phyloP scores from a whole-genome alignment of 2,113 vertebrate genomes.

The Bostrychus sinensis region DNA sequence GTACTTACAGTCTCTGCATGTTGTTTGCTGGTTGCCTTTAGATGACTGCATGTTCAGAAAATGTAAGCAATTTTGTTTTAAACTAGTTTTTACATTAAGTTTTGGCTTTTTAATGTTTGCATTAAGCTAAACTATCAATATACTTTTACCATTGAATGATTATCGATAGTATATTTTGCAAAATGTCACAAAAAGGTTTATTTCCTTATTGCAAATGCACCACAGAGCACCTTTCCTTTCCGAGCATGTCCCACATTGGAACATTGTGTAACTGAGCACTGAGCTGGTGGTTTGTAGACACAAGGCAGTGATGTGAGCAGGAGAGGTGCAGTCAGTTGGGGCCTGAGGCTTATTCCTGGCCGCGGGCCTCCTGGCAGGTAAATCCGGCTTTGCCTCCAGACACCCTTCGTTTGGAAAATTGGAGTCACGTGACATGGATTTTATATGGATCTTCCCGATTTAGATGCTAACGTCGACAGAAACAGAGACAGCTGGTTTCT shows the following conservation, averaged over 20 bases:
- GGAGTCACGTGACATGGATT: constrained; percentile 3
- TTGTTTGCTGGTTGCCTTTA: too few species aligned
- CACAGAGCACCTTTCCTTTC: neutral
- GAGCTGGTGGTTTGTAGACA: neutral
- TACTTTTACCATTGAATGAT: too few species aligned
- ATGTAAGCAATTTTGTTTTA: too few species aligned
- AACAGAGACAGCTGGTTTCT: neutral
- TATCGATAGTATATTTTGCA: too few species aligned
- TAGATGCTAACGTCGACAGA: constrained; percentile 3
- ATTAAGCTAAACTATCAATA: too few species aligned
- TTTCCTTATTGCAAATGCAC: neutral
- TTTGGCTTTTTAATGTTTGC: too few species aligned
- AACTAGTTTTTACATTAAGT: too few species aligned
- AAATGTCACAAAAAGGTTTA: neutral
- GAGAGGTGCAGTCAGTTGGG: constrained; percentile 1
- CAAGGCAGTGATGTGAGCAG: neutral
- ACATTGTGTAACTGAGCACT: neutral
- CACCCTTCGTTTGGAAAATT: neutral
- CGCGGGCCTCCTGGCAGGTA: constrained; percentile 13
- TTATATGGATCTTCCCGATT: constrained; percentile 7
- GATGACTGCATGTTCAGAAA: too few species aligned
- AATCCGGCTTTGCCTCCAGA: constrained; percentile 7
- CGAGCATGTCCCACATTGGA: neutral
- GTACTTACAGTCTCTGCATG: too few species aligned
- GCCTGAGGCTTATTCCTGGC: constrained; percentile 7